Conservation (phyloP, 1,140 invertebrate species). For the Drosophila guanche region DNA sequence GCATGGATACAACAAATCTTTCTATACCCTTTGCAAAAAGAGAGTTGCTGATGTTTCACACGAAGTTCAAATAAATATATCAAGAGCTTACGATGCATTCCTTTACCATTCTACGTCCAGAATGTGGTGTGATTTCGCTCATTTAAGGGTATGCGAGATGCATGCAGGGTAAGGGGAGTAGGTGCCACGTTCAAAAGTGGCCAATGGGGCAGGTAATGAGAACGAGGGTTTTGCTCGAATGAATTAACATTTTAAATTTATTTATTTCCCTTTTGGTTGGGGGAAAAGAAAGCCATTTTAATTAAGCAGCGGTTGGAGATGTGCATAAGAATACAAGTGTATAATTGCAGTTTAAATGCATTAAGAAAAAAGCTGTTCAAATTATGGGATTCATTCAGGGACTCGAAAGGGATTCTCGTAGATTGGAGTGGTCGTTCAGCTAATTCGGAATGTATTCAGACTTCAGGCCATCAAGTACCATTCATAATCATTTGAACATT, state of each 20-base stretch:
- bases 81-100: too few relatives aligned
- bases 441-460: constrained; percentile 41
- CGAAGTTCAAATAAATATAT: too few relatives aligned
- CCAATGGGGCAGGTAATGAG: constrained; percentile 9
- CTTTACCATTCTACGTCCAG: too few relatives aligned
- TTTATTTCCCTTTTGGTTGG: not conserved
- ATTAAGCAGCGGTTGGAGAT: constrained; percentile 2
- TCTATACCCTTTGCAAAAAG: constrained; percentile 11
- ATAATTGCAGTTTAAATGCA: constrained; percentile 33
- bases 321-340: constrained; percentile 27
- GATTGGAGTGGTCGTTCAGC: constrained; percentile 17
- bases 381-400: constrained; percentile 23
- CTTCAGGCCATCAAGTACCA: constrained; percentile 38
- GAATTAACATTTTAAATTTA: constrained; percentile 28
- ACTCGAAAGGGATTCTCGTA: constrained; percentile 10
- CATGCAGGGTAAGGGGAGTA: too few relatives aligned
- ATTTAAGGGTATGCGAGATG: not conserved
- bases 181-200: not conserved
- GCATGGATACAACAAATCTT: constrained; percentile 1
- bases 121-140: not conserved
- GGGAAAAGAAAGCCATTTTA: constrained; percentile 10
- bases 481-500: constrained; percentile 29
- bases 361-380: constrained; percentile 22
- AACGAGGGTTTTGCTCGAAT: constrained; percentile 3
- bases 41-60: too few relatives aligned